Evolutionary conservation across 2,113 vertebrate genomes (phyloP).

Genomic region (Chloropsis cyanopogon): DNA sequence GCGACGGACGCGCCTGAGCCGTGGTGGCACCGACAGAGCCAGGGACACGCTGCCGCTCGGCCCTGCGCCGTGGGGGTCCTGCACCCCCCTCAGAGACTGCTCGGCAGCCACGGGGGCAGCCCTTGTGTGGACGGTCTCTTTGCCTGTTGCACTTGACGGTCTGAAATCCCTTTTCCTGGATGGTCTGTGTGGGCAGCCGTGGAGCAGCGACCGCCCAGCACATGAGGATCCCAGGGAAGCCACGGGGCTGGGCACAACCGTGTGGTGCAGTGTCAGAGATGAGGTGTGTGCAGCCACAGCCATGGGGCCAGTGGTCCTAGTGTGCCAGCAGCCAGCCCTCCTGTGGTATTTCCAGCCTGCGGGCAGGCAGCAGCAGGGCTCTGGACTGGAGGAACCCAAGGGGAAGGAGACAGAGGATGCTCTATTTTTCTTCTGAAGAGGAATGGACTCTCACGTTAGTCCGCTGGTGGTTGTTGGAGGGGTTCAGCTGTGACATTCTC

Average conservation of each 20-base stretch:
- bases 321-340: not conserved
- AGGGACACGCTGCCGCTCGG: rapidly evolving
- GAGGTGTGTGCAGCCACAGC: too few relatives aligned
- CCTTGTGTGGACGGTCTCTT: not conserved
- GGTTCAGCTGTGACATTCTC: not conserved
- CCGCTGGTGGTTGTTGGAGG: not conserved
- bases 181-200: not conserved
- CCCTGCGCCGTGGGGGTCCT: not conserved
- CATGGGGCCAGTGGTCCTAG: not conserved
- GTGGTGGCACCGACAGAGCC: not conserved
- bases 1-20: rapidly evolving
- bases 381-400: not conserved
- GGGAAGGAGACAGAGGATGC: not conserved
- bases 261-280: rapidly evolving
- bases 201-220: rapidly evolving
- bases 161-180: not conserved
- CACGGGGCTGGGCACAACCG: rapidly evolving
- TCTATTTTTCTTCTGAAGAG: constrained; percentile 28
- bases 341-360: not conserved
- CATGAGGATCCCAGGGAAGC: rapidly evolving
- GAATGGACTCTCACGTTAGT: not conserved
- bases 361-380: not conserved
- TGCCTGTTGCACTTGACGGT: not conserved
- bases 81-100: not conserved
- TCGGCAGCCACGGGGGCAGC: not conserved